Percentiles rank a stretch among this genome's conserved stretches.
phyloP scores from a whole-genome alignment of 2,797 vertebrate species.

The Nothura maculosa region DNA sequence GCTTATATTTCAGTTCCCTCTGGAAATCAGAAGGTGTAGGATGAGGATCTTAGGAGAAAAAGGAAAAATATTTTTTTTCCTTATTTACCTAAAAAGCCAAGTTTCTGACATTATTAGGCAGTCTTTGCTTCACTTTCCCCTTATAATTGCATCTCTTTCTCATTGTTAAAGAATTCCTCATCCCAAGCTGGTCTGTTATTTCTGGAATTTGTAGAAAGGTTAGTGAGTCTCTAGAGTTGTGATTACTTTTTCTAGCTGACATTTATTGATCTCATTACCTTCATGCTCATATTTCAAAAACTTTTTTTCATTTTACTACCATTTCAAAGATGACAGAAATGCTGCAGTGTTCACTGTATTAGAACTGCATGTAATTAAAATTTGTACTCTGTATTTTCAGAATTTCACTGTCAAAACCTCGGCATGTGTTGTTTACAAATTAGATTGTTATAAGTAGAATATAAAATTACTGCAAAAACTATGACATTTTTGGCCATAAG shows the following conservation, averaged over 20 bases:
- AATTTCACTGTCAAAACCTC: slow-evolving; percentile 77
- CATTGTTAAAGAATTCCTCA: slow-evolving; percentile 81
- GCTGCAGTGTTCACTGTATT: slow-evolving; percentile 76
- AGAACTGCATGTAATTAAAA: slow-evolving; percentile 85
- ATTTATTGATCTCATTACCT: slow-evolving; percentile 91
- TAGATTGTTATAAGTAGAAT: slow-evolving; percentile 79
- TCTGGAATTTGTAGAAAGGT: slow-evolving; percentile 87
- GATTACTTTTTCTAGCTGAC: slow-evolving; percentile 89
- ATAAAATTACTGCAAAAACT: slow-evolving; percentile 52
- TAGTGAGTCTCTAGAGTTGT: slow-evolving; percentile 87
- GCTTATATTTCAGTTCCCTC: slow-evolving; percentile 37
- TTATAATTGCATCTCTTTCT: slow-evolving; percentile 78
- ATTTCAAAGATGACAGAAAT: slow-evolving; percentile 84
- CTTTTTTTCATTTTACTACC: slow-evolving; percentile 79
- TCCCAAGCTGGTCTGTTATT: slow-evolving; percentile 83
- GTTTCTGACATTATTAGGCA: slow-evolving; percentile 68
- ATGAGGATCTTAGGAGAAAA: slow-evolving; percentile 45
- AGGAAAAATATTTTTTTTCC: slow-evolving; percentile 70
- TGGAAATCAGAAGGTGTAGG: not conserved
- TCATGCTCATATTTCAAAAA: slow-evolving; percentile 86
- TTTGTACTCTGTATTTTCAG: slow-evolving; percentile 76
- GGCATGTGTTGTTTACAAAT: slow-evolving; percentile 79
- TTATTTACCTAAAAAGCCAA: slow-evolving; percentile 64
- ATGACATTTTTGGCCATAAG: not conserved
- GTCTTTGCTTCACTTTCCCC: slow-evolving; percentile 55